These are phyloP conservation scores for Columba guinea DNA, from an alignment of 2,797 vertebrate species.

Conservation along the genomic window DNA sequence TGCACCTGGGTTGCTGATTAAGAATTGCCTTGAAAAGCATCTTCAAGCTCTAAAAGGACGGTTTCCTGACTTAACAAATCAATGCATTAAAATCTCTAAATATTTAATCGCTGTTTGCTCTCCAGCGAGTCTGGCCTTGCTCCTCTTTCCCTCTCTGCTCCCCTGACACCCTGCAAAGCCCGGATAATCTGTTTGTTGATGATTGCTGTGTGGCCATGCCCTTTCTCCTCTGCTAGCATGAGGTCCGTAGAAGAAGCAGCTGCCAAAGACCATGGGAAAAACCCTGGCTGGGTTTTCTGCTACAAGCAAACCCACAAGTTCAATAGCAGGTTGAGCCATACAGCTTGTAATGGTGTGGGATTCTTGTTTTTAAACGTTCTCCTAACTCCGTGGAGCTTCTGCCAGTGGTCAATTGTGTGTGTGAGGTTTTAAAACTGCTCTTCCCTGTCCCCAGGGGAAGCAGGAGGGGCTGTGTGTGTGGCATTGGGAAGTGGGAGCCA, in stretches of 20 bases:
- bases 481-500: background rate
- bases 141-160: background rate
- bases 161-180: conserved; percentile 33
- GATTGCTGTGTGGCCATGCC: background rate
- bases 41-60: conserved; percentile 36
- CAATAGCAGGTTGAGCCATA: background rate
- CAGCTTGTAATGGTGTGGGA: background rate
- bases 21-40: conserved; percentile 36
- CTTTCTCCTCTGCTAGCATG: conserved; percentile 29
- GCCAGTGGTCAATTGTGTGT: background rate
- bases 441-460: fast-evolving
- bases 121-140: conserved; percentile 23
- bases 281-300: background rate
- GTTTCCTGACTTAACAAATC: conserved; percentile 72
- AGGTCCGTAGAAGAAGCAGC: conserved; percentile 7
- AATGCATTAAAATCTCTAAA: conserved; percentile 75
- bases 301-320: background rate
- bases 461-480: background rate
- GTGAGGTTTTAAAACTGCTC: background rate
- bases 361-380: background rate
- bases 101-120: conserved; percentile 71
- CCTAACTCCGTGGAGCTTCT: background rate
- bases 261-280: background rate
- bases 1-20: conserved; percentile 51
- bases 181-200: conserved; percentile 60